Percentiles rank a stretch among this genome's conserved stretches.
Evolutionary conservation across 2,797 vertebrate species (phyloP).

Genomic region (Varecia variegata): DNA sequence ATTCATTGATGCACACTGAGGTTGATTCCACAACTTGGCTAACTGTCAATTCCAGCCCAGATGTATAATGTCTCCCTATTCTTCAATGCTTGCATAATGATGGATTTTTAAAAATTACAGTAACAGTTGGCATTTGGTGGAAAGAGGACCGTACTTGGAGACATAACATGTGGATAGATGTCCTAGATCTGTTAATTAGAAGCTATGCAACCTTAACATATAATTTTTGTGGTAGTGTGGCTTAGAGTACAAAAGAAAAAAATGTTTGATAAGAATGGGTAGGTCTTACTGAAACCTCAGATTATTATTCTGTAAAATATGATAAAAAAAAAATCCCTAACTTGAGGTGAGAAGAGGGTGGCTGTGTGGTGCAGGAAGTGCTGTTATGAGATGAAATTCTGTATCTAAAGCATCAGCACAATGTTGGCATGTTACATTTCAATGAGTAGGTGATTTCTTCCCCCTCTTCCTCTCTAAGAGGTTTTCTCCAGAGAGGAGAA

Average conservation of each 20-base stretch:
- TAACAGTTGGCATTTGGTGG: background rate
- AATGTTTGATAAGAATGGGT: background rate
- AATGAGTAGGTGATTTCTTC: background rate
- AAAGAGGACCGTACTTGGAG: background rate
- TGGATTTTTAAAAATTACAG: background rate
- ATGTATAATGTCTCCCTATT: background rate
- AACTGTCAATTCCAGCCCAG: background rate
- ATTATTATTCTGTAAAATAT: background rate
- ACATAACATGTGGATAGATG: background rate
- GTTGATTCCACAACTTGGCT: background rate
- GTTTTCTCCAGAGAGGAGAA: background rate
- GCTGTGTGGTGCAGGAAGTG: background rate
- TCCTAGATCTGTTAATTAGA: background rate
- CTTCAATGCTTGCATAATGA: background rate
- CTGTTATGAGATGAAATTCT: background rate
- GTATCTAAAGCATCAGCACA: background rate
- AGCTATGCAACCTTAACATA: background rate
- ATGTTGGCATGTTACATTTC: background rate
- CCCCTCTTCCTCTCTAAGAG: background rate
- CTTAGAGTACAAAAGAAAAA: background rate
- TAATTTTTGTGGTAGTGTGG: background rate
- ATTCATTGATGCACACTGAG: background rate
- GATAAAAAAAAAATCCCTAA: background rate
- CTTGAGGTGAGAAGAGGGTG: background rate
- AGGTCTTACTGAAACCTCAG: background rate